Percentiles rank a stretch among this genome's conserved stretches.
Conservation (phyloP, 2,113 vertebrate species). For the Trogon surrucura region DNA sequence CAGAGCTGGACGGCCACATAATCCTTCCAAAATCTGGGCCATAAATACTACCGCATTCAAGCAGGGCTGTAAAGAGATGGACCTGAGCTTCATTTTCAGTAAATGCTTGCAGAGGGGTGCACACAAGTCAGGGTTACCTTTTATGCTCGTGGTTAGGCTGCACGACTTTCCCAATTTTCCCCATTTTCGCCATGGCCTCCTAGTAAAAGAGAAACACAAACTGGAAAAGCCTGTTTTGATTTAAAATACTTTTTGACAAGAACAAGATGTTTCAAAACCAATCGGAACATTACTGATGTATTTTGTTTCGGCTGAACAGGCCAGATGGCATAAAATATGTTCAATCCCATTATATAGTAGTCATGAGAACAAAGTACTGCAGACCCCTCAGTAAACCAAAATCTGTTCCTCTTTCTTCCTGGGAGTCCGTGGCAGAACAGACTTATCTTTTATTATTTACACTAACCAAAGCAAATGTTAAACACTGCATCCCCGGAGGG, state of each 20-base stretch:
- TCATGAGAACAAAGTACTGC: slow-evolving; percentile 48
- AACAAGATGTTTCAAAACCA: slow-evolving; percentile 65
- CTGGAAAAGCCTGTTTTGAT: slow-evolving; percentile 55
- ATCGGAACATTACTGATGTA: slow-evolving; percentile 56
- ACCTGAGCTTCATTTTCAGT: no score
- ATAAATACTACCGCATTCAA: background rate
- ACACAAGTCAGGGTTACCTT: slow-evolving; percentile 72
- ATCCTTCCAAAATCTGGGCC: background rate
- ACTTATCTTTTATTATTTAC: slow-evolving; percentile 40
- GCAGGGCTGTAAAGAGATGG: background rate
- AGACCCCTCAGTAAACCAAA: slow-evolving; percentile 31
- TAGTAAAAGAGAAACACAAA: slow-evolving; percentile 73
- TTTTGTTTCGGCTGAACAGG: slow-evolving; percentile 50
- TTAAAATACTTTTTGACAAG: slow-evolving; percentile 68
- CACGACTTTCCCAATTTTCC: slow-evolving; percentile 86
- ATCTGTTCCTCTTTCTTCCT: slow-evolving; percentile 30
- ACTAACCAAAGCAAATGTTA: slow-evolving; percentile 53
- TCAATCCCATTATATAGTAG: slow-evolving; percentile 54
- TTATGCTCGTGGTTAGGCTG: slow-evolving; percentile 79
- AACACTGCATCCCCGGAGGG: background rate
- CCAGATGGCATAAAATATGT: slow-evolving; percentile 60
- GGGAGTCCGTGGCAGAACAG: slow-evolving; percentile 8
- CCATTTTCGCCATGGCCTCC: slow-evolving; percentile 95
- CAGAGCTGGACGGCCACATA: rapidly evolving
- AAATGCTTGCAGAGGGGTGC: background rate